phyloP scores from a whole-genome alignment of 2,888 invertebrate species.

The Acholoe squamosa region DNA sequence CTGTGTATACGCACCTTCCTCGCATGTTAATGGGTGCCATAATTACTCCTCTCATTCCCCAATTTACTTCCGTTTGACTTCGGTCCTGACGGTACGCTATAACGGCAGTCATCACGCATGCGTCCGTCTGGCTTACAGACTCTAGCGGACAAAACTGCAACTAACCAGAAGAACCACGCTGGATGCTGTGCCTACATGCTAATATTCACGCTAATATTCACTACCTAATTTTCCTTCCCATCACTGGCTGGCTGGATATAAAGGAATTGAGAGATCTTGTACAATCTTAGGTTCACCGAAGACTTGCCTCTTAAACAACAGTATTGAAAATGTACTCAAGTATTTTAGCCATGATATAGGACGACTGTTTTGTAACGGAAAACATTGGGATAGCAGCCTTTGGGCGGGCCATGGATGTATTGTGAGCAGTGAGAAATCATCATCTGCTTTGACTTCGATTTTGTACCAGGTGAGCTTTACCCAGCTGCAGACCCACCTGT shows the following conservation, averaged over 20 bases:
- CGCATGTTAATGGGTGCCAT: background rate
- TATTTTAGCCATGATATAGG: background rate
- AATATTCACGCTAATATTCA: background rate
- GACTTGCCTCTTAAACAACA: no score
- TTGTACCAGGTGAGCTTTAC: background rate
- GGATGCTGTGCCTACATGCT: background rate
- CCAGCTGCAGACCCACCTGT: background rate
- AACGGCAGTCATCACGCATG: constrained; percentile 26
- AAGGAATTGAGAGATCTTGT: background rate
- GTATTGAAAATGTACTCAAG: background rate
- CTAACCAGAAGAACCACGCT: background rate
- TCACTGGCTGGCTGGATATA: background rate
- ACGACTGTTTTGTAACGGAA: no score
- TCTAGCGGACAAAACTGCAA: background rate
- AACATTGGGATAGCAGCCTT: no score
- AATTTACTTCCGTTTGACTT: background rate
- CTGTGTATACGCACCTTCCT: background rate
- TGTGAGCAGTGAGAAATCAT: background rate
- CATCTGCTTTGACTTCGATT: background rate
- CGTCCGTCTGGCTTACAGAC: background rate
- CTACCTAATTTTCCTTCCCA: background rate
- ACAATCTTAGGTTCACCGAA: background rate
- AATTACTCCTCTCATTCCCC: background rate
- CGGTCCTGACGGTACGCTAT: background rate
- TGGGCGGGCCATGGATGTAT: background rate